phyloP scores from a whole-genome alignment of 2,113 vertebrate genomes.

The Electrona antarctica region DNA sequence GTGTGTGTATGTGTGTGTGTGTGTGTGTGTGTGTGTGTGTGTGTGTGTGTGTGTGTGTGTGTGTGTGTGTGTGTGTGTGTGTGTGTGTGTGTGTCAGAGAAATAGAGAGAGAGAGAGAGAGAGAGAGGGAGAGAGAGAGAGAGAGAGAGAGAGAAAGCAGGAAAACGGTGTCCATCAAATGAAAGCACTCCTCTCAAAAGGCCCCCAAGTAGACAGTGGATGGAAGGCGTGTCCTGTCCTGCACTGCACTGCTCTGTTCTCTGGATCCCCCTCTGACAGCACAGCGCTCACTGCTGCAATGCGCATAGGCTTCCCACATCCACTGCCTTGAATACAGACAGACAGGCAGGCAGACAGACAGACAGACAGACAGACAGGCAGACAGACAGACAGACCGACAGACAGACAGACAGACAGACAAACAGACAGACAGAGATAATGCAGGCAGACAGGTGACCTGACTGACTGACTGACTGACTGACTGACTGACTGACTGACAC shows the following conservation, averaged over 20 bases:
- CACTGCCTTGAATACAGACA: slow-evolving; percentile 16
- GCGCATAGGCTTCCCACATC: slow-evolving; percentile 71
- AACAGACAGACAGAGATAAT: not conserved
- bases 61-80: slow-evolving; percentile 27
- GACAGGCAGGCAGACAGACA: not conserved
- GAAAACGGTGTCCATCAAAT: slow-evolving; percentile 55
- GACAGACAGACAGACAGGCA: not conserved
- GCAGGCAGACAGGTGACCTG: not conserved
- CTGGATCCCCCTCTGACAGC: not conserved
- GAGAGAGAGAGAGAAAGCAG: too few relatives aligned
- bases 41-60: slow-evolving; percentile 6
- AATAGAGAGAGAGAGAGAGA: too few relatives aligned
- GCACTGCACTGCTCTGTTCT: not conserved
- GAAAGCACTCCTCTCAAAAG: slow-evolving; percentile 53
- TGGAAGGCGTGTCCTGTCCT: slow-evolving; percentile 60
- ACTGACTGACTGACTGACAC: not conserved
- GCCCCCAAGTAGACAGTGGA: slow-evolving; percentile 38
- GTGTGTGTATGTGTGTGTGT: slow-evolving; percentile 23
- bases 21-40: slow-evolving; percentile 28
- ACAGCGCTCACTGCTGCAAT: slow-evolving; percentile 62
- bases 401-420: too few relatives aligned
- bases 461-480: slow-evolving; percentile 27
- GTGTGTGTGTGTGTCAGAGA: slow-evolving; percentile 15
- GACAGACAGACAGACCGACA: not conserved
- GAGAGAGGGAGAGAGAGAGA: too few relatives aligned